A percentile compares a stretch with the other conserved stretches of the same genome.
phyloP scores from a whole-genome alignment of 2,888 invertebrate species.

The Oscheius onirici region DNA sequence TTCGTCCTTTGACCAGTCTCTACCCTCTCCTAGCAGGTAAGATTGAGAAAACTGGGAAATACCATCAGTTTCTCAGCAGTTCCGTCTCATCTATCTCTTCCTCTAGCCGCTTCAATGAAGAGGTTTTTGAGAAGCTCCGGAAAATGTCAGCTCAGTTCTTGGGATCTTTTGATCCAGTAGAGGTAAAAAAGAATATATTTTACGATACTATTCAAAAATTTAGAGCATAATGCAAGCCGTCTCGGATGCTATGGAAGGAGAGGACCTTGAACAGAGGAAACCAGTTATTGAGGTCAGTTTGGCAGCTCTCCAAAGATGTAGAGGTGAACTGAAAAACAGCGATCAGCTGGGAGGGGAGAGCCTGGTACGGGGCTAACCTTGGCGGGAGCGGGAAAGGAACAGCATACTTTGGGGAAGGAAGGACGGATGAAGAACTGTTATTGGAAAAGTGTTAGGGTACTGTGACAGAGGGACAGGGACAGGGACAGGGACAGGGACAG shows the following conservation, averaged over 20 bases:
- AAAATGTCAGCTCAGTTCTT: neutral
- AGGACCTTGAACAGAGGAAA: neutral
- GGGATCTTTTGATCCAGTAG: neutral
- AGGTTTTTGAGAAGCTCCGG: conserved; percentile 1
- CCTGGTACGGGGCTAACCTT: conserved; percentile 1
- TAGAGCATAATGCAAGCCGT: conserved; percentile 1
- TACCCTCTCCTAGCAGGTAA: conserved; percentile 2
- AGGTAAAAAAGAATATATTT: neutral
- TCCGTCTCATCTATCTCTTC: conserved; percentile 17
- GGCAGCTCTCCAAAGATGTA: neutral
- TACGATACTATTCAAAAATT: neutral
- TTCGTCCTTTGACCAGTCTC: neutral
- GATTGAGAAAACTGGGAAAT: neutral
- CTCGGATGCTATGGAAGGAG: neutral
- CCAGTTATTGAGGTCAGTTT: neutral
- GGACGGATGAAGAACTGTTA: too few species aligned
- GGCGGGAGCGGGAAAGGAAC: neutral
- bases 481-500: too few species aligned
- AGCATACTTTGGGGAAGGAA: neutral
- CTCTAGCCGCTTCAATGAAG: neutral
- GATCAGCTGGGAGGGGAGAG: neutral
- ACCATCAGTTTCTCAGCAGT: conserved; percentile 16
- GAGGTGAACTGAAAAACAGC: neutral
- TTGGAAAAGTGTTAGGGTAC: too few species aligned
- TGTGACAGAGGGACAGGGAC: too few species aligned